Percentiles rank a stretch among this genome's conserved stretches.
Evolutionary conservation across 2,113 vertebrate species (phyloP).

Genomic region (Manacus vitellinus): DNA sequence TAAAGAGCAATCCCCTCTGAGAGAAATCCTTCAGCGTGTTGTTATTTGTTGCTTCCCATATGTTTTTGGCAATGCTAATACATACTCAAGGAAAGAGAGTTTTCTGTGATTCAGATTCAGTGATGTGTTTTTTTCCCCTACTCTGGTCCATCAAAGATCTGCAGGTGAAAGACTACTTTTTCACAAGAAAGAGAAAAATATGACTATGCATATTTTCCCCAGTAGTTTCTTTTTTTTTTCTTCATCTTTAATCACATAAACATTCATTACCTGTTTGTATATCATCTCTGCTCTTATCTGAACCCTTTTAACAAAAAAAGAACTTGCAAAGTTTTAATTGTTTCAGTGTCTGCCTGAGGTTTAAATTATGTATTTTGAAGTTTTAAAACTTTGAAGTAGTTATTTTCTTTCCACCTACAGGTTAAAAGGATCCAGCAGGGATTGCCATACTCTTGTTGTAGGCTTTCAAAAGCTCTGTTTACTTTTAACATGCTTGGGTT

Average conservation of each 20-base stretch:
- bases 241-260: not conserved
- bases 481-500: constrained; percentile 66
- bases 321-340: not conserved
- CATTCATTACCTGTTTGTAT: not conserved
- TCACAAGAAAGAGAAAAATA: not conserved
- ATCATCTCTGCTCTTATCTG: not conserved
- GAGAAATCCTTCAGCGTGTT: not conserved
- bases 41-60: not conserved
- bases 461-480: constrained; percentile 70
- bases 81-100: not conserved
- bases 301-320: constrained; percentile 4
- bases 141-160: not conserved
- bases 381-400: constrained; percentile 48
- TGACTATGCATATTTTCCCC: not conserved
- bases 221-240: not conserved
- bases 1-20: not conserved
- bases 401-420: constrained; percentile 33
- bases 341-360: constrained; percentile 31
- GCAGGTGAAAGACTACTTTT: not conserved
- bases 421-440: constrained; percentile 47
- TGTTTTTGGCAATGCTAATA: not conserved
- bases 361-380: constrained; percentile 49
- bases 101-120: not conserved
- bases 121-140: not conserved
- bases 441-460: constrained; percentile 37